A percentile compares a stretch with the other conserved stretches of the same genome.
Evolutionary conservation across 2,113 vertebrate genomes (phyloP).

Genomic region (Myrmecobius fasciatus): DNA sequence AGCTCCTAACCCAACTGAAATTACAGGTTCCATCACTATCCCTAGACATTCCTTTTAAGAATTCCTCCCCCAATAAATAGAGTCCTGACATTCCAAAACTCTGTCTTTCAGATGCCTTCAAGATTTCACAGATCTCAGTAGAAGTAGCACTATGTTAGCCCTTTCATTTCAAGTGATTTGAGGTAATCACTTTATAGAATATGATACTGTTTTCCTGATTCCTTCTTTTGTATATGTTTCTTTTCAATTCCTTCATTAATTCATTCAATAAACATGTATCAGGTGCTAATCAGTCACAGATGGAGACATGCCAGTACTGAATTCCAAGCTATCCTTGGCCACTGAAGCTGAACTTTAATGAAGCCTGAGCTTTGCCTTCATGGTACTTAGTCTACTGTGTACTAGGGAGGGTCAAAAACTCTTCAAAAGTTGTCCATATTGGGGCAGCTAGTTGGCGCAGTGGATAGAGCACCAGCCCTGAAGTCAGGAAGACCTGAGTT

Average conservation of each 20-base stretch:
- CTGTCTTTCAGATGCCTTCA: neutral
- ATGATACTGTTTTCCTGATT: neutral
- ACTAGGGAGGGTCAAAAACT: neutral
- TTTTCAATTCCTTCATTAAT: neutral
- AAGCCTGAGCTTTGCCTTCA: neutral
- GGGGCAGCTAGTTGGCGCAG: no score
- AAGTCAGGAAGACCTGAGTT: no score
- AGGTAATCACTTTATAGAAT: neutral
- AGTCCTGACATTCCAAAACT: neutral
- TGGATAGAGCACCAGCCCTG: no score
- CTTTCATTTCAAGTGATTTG: neutral
- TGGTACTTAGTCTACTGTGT: neutral
- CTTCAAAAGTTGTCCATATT: neutral
- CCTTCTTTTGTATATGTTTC: neutral
- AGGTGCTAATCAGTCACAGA: neutral
- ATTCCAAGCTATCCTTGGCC: slow-evolving; percentile 31
- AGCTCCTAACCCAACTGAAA: no score
- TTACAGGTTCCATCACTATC: neutral
- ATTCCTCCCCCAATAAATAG: no score
- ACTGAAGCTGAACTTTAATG: neutral
- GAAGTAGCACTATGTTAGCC: neutral
- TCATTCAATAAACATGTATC: neutral
- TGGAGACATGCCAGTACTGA: slow-evolving; percentile 40
- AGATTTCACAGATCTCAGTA: neutral
- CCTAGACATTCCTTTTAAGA: neutral